Evolutionary conservation across 2,797 vertebrate species (phyloP), one percentile per base, ranked within the genome.

Genomic region (Rallus crepitans): DNA sequence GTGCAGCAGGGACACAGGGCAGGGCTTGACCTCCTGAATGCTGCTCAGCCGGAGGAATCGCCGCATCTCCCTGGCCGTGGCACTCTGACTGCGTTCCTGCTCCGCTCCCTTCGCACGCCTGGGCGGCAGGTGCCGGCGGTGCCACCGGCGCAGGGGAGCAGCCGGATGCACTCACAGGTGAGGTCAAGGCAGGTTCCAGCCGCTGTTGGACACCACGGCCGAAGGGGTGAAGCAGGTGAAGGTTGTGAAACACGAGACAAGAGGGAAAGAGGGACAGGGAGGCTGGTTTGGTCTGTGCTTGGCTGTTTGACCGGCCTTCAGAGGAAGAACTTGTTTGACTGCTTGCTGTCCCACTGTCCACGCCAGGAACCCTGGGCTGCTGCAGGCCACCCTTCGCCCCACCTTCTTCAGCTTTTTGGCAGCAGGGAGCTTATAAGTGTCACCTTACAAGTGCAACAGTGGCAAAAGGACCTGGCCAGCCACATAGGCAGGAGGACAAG

Each of bases 301-400:
- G 50, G 65, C 64, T 15, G 40, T 52, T 5, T 15, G 0, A 45
- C 5, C 15, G 11, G 3, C 0, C 13, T 13, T 17, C 66, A 30
- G 93, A 94, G 92, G 94, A 79, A 94, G 95, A 94, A 95, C 97
- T 89, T 13, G 97, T 97, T 97, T 1, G 68, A 95, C 93, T 3
- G 11, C 96, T 48, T 42, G 53, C 30, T 60, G 33, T 27, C 8
- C 0, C 5, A 56, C 45, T 5, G 3, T 33, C 78, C 13, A 5
- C 3, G 24, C 72, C 1, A 4, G 70, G 14, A 42, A 89, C 64
- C 78, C 48, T 3, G 0, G 91, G 83, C 82, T 71, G 56, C 31
- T 50, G 66, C 63, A 40, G 57, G 89, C 42, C 76, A 14, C 6
- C 77, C 42, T 45, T n/a, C 0, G 61, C 91, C 89, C 92, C 96